phyloP scores from a whole-genome alignment of 2,888 invertebrate genomes.

The Limnephilus lunatus region DNA sequence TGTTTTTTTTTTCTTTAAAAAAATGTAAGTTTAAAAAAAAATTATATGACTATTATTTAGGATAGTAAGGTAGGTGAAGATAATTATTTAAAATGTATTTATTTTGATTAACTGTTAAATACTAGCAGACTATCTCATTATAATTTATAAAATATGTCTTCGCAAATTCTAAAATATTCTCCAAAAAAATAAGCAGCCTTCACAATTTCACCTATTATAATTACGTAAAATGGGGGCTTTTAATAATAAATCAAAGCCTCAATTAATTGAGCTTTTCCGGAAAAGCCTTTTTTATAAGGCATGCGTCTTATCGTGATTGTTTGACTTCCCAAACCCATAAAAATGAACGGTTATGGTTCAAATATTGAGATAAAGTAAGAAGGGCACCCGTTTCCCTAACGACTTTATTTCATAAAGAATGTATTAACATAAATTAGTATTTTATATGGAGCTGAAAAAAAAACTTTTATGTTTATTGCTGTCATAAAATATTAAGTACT shows the following conservation, averaged over 20 bases:
- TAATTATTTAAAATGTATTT: no score
- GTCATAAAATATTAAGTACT: conserved; percentile 33
- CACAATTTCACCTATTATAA: neutral
- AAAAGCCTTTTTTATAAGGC: conserved; percentile 6
- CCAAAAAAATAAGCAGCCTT: neutral
- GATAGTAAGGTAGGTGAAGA: no score
- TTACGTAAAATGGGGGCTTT: neutral
- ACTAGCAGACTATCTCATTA: neutral
- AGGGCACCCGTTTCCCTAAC: conserved; percentile 43
- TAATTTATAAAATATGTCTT: neutral
- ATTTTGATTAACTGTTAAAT: neutral
- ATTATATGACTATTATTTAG: no score
- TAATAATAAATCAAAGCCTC: neutral
- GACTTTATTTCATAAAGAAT: conserved; percentile 63
- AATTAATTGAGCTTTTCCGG: conserved; percentile 2
- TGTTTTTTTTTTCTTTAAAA: no score
- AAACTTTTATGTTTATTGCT: conserved; percentile 47
- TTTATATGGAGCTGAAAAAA: conserved; percentile 38
- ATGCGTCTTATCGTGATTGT: conserved; percentile 61
- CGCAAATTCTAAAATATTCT: neutral
- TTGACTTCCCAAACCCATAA: conserved; percentile 59
- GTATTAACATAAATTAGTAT: conserved; percentile 61
- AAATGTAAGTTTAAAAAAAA: no score
- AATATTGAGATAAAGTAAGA: conserved; percentile 59
- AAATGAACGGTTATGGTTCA: conserved; percentile 61